Evolutionary conservation across 2,888 invertebrate species (phyloP).

Genomic region (Heliconius cydno): DNA sequence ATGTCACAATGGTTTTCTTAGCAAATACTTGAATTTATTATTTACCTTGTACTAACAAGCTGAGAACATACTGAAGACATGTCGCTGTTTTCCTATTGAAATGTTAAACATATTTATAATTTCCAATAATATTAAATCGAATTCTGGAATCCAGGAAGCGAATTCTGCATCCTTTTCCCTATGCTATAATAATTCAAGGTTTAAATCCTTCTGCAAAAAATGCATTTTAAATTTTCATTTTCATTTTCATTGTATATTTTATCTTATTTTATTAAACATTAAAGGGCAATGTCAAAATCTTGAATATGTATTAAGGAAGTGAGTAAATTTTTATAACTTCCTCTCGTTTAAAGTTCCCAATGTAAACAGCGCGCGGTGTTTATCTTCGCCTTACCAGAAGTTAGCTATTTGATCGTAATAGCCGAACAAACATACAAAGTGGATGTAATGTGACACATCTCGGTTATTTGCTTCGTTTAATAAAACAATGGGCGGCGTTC

Average conservation of each 20-base stretch:
- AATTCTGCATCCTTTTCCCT: background rate
- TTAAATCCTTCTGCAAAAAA: background rate
- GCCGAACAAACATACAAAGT: conserved; percentile 62
- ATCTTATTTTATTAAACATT: background rate
- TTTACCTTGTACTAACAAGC: conserved; percentile 48
- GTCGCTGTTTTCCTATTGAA: conserved; percentile 42
- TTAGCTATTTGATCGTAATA: conserved; percentile 67
- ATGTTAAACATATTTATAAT: background rate
- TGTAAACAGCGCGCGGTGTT: conserved; percentile 60
- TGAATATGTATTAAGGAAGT: conserved; percentile 53
- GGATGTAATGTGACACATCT: conserved; percentile 59
- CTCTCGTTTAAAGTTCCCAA: conserved; percentile 63
- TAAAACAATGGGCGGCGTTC: conserved; percentile 24
- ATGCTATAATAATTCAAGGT: background rate
- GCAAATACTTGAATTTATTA: conserved; percentile 53
- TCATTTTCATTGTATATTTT: background rate
- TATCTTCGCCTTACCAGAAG: conserved; percentile 53
- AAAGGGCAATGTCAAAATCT: conserved; percentile 33
- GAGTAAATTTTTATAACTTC: conserved; percentile 67
- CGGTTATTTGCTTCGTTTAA: conserved; percentile 55
- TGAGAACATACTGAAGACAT: conserved; percentile 56
- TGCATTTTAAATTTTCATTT: background rate
- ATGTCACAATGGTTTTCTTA: conserved; percentile 53
- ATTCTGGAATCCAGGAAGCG: background rate
- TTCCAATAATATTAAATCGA: too few relatives aligned